phyloP scores from a whole-genome alignment of 2,888 invertebrate species.

The Hydriomena furcata region DNA sequence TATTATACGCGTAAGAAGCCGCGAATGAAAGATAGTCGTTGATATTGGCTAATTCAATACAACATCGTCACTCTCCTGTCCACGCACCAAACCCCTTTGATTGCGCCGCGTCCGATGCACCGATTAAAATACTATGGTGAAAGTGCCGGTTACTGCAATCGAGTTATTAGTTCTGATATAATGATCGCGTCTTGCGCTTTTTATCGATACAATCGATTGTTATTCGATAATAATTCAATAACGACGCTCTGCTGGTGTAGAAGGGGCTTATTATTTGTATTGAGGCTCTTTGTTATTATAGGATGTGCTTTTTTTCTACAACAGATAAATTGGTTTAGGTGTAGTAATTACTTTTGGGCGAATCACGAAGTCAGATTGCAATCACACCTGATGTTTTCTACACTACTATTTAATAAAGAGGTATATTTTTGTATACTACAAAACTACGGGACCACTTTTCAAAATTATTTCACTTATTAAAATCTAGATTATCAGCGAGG shows the following conservation, averaged over 20 bases:
- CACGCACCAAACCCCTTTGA: constrained; percentile 33
- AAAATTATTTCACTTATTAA: too few relatives aligned
- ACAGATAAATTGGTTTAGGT: too few relatives aligned
- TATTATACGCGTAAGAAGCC: too few relatives aligned
- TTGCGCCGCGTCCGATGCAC: constrained; percentile 46
- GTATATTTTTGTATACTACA: too few relatives aligned
- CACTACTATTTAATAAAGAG: too few relatives aligned
- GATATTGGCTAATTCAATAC: background rate
- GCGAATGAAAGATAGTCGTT: background rate
- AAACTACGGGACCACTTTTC: too few relatives aligned
- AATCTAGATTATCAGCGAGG: too few relatives aligned
- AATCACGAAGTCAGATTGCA: too few relatives aligned
- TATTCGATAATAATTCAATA: constrained; percentile 50
- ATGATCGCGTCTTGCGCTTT: constrained; percentile 65
- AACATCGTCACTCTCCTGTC: background rate
- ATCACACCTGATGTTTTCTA: too few relatives aligned
- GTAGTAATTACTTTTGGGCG: too few relatives aligned
- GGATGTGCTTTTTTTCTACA: too few relatives aligned
- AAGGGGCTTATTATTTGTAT: constrained; percentile 19
- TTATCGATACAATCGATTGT: constrained; percentile 55
- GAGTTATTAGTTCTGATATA: constrained; percentile 73
- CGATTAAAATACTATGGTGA: constrained; percentile 71
- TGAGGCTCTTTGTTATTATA: constrained; percentile 16
- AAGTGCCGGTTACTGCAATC: constrained; percentile 74
- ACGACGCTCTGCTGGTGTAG: constrained; percentile 21